Percentiles rank a stretch among this genome's conserved stretches.
These are phyloP conservation scores for Athene noctua DNA, from an alignment of 2,113 vertebrate genomes.

Conservation along the genomic window DNA sequence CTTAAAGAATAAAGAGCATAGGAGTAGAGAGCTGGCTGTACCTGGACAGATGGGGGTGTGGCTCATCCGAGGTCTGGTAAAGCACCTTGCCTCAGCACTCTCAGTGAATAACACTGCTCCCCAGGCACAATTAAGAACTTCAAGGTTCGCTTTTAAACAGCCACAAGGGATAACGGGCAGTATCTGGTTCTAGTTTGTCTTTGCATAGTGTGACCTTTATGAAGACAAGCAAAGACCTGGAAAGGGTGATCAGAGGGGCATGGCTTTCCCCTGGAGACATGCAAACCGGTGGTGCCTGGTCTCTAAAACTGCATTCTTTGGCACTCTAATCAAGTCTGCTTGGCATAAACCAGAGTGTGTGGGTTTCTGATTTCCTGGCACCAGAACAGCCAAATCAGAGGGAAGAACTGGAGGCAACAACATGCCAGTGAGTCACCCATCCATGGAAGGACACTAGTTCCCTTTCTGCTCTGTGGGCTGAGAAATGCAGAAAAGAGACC, in stretches of 20 bases:
- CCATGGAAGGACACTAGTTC: slow-evolving; percentile 45
- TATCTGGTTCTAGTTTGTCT: not conserved
- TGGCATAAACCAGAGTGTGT: slow-evolving; percentile 20
- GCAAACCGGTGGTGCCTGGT: not conserved
- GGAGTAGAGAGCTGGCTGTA: not conserved
- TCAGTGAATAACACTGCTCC: not conserved
- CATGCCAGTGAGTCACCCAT: slow-evolving; percentile 59
- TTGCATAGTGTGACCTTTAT: too few relatives aligned
- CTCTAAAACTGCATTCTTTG: slow-evolving; percentile 25
- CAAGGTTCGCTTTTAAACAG: not conserved
- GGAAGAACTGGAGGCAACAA: slow-evolving; percentile 42
- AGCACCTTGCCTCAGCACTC: not conserved
- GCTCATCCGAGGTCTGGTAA: not conserved
- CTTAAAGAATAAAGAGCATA: not conserved
- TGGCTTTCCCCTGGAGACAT: not conserved
- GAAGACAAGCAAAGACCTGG: not conserved
- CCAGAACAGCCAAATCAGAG: slow-evolving; percentile 33
- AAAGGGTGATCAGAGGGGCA: not conserved
- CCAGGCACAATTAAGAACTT: not conserved
- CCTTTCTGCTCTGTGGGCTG: slow-evolving; percentile 42
- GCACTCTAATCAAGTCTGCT: not conserved
- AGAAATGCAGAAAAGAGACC: slow-evolving; percentile 46
- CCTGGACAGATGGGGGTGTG: not conserved
- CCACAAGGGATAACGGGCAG: not conserved
- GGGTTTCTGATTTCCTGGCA: slow-evolving; percentile 52